Evolutionary conservation across 1,140 invertebrate genomes (phyloP).

Genomic region (Oreohelix idahoensis): DNA sequence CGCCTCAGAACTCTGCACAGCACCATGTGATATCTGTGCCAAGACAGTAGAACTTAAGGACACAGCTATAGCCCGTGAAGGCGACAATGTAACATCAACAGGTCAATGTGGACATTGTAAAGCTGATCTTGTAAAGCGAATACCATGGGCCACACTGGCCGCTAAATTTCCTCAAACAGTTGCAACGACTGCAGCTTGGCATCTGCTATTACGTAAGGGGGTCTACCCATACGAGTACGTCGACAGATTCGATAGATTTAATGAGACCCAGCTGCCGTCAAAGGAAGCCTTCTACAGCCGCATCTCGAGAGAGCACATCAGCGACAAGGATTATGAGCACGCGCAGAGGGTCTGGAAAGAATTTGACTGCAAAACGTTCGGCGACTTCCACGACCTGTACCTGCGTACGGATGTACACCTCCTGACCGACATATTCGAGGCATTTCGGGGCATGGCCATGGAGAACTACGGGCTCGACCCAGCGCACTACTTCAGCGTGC

Average conservation of each 20-base stretch:
- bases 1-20: too few relatives aligned
- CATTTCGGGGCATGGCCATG: background rate
- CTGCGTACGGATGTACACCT: background rate
- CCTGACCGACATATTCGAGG: background rate
- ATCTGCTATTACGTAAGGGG: conserved; percentile 48
- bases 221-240: conserved; percentile 65
- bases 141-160: too few relatives aligned
- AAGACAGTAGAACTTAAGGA: too few relatives aligned
- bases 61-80: too few relatives aligned
- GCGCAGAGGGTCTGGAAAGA: background rate
- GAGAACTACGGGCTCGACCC: background rate
- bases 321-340: background rate
- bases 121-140: too few relatives aligned
- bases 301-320: conserved; percentile 28
- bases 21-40: too few relatives aligned
- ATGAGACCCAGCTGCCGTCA: conserved; percentile 54
- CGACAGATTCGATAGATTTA: conserved; percentile 51
- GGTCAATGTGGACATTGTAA: too few relatives aligned
- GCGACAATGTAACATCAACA: too few relatives aligned
- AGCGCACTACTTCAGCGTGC: background rate
- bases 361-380: background rate
- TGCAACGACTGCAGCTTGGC: too few relatives aligned
- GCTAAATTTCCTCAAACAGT: too few relatives aligned
- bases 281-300: conserved; percentile 53
- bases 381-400: background rate